A percentile compares a stretch with the other conserved stretches of the same genome.
These are phyloP conservation scores for Rhinatrema bivittatum DNA, from an alignment of 2,797 vertebrate species.

Conservation along the genomic window DNA sequence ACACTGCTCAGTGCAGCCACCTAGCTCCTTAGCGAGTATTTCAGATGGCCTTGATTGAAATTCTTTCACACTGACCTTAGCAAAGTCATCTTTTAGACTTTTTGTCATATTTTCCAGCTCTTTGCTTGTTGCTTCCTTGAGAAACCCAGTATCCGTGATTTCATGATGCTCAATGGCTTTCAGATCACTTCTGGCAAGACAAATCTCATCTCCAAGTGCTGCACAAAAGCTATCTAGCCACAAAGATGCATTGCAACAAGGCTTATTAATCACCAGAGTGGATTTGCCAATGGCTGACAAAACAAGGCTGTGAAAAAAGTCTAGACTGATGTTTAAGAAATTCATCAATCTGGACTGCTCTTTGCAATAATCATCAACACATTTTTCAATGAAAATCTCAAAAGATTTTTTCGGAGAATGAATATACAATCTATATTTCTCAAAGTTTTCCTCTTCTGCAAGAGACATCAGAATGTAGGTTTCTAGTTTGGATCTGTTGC, in stretches of 20 bases:
- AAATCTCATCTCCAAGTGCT: conserved; percentile 1
- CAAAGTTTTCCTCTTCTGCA: conserved; percentile 46
- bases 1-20: conserved; percentile 40
- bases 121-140: conserved; percentile 6
- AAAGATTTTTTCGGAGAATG: conserved; percentile 8
- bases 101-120: neutral
- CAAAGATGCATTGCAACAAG: conserved; percentile 3
- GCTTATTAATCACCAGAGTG: conserved; percentile 19
- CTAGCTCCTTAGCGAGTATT: conserved; percentile 31
- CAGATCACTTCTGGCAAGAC: conserved; percentile 8
- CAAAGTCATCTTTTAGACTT: neutral
- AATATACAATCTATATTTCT: conserved; percentile 34
- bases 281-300: conserved; percentile 24
- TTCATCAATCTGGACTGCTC: neutral
- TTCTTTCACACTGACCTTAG: neutral
- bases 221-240: conserved; percentile 24
- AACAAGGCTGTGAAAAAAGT: conserved; percentile 4
- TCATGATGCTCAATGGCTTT: conserved; percentile 15
- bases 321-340: conserved; percentile 23
- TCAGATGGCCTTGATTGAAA: conserved; percentile 1
- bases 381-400: conserved; percentile 14
- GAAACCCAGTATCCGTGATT: conserved; percentile 7
- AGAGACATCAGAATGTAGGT: conserved; percentile 40
- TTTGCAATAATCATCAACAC: conserved; percentile 6
- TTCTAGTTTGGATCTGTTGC: conserved; percentile 40